Conservation (phyloP, 2,113 vertebrate species). For the Ardeotis arabs region DNA sequence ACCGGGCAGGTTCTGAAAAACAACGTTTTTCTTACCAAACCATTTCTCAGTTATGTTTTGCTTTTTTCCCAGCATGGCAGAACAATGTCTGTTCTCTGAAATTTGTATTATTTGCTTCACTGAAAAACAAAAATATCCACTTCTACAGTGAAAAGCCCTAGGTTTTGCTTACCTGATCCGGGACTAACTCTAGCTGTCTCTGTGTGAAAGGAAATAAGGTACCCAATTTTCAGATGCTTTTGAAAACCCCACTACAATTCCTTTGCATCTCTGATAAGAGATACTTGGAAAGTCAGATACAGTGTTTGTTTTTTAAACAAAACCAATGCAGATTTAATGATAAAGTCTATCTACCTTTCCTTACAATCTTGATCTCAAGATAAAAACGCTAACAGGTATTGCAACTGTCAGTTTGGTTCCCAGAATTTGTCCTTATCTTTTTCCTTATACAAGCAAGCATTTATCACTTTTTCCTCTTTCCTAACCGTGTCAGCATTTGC, state of each 20-base stretch:
- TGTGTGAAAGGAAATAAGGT: not conserved
- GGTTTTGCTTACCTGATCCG: not conserved
- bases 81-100: not conserved
- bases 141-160: not conserved
- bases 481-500: not conserved
- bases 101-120: not conserved
- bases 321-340: not conserved
- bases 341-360: not conserved
- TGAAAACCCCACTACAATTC: not conserved
- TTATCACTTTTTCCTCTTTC: constrained; percentile 2
- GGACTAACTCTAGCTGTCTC: not conserved
- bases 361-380: not conserved
- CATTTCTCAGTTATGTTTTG: fast-evolving
- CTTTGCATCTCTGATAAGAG: not conserved
- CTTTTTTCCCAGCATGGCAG: not conserved
- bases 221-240: not conserved
- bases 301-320: not conserved
- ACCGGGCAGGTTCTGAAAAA: not conserved
- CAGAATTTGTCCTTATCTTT: constrained; percentile 13
- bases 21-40: not conserved
- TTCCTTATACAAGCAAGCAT: not conserved
- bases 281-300: not conserved
- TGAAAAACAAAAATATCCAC: not conserved
- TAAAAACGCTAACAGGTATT: not conserved
- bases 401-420: not conserved